Evolutionary conservation across 2,113 vertebrate species (phyloP).

Genomic region (Cyprinodon brontotheroides): DNA sequence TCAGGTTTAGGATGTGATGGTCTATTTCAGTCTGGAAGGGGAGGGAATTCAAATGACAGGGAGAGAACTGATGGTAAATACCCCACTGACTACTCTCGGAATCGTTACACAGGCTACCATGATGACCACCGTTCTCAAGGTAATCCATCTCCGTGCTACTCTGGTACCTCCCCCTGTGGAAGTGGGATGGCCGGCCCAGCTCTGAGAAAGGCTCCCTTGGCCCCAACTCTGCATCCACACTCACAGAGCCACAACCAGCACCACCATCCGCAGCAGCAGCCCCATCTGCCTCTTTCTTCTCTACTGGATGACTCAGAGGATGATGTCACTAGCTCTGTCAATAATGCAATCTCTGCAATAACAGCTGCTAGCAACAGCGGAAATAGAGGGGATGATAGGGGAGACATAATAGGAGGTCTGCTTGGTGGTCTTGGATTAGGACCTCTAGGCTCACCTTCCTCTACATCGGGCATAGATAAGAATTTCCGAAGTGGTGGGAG

Average conservation of each 20-base stretch:
- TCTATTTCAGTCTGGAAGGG: slow-evolving; percentile 78
- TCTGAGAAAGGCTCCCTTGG: slow-evolving; percentile 84
- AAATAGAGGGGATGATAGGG: slow-evolving; percentile 81
- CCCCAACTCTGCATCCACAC: slow-evolving; percentile 83
- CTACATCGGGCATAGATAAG: slow-evolving; percentile 80
- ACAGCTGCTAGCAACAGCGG: slow-evolving; percentile 79
- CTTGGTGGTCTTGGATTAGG: slow-evolving; percentile 82
- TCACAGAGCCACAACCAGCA: slow-evolving; percentile 82
- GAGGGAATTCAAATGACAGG: slow-evolving; percentile 78
- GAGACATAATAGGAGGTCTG: slow-evolving; percentile 82
- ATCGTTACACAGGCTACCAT: slow-evolving; percentile 84
- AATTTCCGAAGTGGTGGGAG: slow-evolving; percentile 74
- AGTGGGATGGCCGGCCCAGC: slow-evolving; percentile 81
- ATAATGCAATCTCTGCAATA: slow-evolving; percentile 83
- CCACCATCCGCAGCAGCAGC: slow-evolving; percentile 80
- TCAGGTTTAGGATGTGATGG: slow-evolving; percentile 76
- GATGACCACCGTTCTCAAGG: slow-evolving; percentile 84
- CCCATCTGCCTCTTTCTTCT: slow-evolving; percentile 83
- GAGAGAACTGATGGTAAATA: slow-evolving; percentile 80
- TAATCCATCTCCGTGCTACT: slow-evolving; percentile 81
- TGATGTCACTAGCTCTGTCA: slow-evolving; percentile 84
- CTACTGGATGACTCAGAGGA: slow-evolving; percentile 85
- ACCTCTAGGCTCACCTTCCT: slow-evolving; percentile 77
- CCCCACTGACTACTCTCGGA: slow-evolving; percentile 81
- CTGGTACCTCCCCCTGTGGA: slow-evolving; percentile 81